Base-by-base conservation (phyloP, 2,113 vertebrate genomes). In the Cyphomyrus discorhynchus region DNA sequence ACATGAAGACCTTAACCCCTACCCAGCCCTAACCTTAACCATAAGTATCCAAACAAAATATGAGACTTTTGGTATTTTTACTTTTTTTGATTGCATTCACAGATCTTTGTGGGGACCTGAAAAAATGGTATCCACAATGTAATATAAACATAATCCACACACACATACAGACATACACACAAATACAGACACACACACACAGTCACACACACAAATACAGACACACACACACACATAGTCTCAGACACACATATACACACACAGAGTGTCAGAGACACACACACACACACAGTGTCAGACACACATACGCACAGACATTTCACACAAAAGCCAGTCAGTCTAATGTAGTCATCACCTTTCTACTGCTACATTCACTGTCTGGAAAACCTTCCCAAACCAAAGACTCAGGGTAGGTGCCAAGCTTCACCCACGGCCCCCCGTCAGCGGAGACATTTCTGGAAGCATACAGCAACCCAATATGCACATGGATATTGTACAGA, bases 301-400 rank as follows among this genome's bases (percentile, higher is more conserved):
- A n/a, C 27, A 70, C 27, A 80, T 2, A 94, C 92, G 93, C 94
- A 95, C 94, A 83, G 94, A 56, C 53, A 56, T 56, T 93, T 93
- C 93, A 91, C 90, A 86, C 39, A 83, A 92, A 89, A 88, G 93
- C 95, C 94, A 94, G 94, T 94, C 92, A 95, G 92, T 93, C 94
- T 95, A 93, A 93, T 92, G 92, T 93, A 93, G 93, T 93, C 93
- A 93, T 94, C 93, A 94, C 93, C 93, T 80, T 94, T 92, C 91
- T 92, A 92, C 92, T 93, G 93, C 3, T 31, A 92, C 94, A 92
- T 94, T 95, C 92, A 95, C 92, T 93, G 93, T 94, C 93, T 93
- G 91, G 91, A 90, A 88, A 91, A 86, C 93, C 93, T 90, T 27
- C 62, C 62, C 27, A 9, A 70, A 70, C 80, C 42, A 31, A 47